phyloP scores from a whole-genome alignment of 1,140 invertebrate species.

The Drosophila dunni region DNA sequence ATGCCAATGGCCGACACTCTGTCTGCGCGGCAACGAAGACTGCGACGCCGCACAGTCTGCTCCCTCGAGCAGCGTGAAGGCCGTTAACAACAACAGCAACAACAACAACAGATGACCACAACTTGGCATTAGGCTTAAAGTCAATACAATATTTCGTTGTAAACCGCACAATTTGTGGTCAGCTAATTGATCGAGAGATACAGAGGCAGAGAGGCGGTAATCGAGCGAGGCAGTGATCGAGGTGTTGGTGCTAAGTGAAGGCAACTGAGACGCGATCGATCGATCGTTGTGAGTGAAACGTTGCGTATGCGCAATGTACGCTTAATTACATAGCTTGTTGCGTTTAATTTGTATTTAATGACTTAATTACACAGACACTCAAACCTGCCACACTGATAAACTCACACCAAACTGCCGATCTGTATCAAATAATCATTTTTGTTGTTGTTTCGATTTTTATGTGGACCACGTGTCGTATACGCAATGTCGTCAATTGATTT shows the following conservation, averaged over 20 bases:
- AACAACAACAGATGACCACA: background rate
- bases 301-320: constrained; percentile 64
- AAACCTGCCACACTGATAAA: constrained; percentile 13
- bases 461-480: constrained; percentile 46
- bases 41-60: constrained; percentile 68
- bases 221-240: background rate
- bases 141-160: constrained; percentile 26
- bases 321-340: constrained; percentile 61
- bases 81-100: constrained; percentile 21
- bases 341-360: constrained; percentile 75
- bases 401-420: constrained; percentile 20
- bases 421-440: constrained; percentile 7
- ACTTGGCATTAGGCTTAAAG: constrained; percentile 20
- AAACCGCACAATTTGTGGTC: constrained; percentile 35
- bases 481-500: constrained; percentile 27
- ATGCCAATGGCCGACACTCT: constrained; percentile 74
- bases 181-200: constrained; percentile 29
- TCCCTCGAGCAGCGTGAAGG: constrained; percentile 61
- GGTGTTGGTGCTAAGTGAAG: constrained; percentile 24
- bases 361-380: constrained; percentile 54
- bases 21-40: constrained; percentile 53
- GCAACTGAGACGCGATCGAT: constrained; percentile 23
- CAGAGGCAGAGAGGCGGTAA: background rate
- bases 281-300: constrained; percentile 30
- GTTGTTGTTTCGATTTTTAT: background rate